These are phyloP conservation scores for Erethizon dorsatum DNA, from an alignment of 2,797 vertebrate species.

Conservation along the genomic window DNA sequence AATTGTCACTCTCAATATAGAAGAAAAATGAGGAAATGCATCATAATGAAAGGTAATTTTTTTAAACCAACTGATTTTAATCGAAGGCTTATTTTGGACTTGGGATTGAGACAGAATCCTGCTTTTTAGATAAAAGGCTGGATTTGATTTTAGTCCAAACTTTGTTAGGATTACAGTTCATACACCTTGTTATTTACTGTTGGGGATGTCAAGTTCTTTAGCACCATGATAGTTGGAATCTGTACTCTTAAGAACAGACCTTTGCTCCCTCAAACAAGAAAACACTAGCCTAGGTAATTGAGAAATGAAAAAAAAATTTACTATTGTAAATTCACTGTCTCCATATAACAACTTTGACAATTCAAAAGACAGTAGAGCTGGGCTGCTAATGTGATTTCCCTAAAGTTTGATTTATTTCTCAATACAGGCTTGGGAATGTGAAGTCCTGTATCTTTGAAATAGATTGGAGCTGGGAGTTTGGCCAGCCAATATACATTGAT, in stretches of 20 bases:
- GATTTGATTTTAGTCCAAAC: slow-evolving; percentile 35
- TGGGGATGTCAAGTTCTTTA: neutral
- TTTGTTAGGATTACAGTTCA: slow-evolving; percentile 16
- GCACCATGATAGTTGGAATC: neutral
- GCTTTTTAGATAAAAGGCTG: slow-evolving; percentile 24
- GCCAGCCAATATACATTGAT: neutral
- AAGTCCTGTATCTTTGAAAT: neutral
- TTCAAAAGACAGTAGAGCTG: slow-evolving; percentile 10
- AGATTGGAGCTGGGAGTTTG: neutral
- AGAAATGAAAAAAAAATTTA: slow-evolving; percentile 3
- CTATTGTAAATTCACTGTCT: neutral
- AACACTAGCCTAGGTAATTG: neutral
- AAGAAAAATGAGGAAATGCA: slow-evolving; percentile 79
- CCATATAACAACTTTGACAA: neutral
- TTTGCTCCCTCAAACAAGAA: slow-evolving; percentile 26
- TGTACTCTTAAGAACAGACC: neutral
- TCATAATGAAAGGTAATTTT: slow-evolving; percentile 78
- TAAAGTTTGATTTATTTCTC: neutral
- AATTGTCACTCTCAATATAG: slow-evolving; percentile 80
- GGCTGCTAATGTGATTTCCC: neutral
- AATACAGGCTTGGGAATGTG: neutral
- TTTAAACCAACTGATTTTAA: slow-evolving; percentile 68
- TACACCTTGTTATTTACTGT: neutral
- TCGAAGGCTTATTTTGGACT: slow-evolving; percentile 40
- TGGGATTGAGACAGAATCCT: slow-evolving; percentile 23